These are phyloP conservation scores for Lycocerus yunnanus DNA, from an alignment of 2,888 invertebrate species.

Conservation along the genomic window DNA sequence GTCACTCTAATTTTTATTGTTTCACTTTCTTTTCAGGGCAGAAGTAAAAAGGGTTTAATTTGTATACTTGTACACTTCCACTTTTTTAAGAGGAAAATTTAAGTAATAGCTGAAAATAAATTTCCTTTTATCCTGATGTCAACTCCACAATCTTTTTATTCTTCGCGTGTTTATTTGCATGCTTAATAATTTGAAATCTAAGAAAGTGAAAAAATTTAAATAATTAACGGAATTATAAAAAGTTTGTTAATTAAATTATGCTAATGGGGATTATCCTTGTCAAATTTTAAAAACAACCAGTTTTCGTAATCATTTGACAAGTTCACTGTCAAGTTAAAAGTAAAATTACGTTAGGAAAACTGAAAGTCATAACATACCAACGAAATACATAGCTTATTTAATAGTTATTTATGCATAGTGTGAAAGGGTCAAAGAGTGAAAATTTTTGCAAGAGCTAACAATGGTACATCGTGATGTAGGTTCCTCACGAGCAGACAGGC, in stretches of 20 bases:
- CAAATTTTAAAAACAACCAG: background rate
- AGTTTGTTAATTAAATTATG: background rate
- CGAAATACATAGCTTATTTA: conserved; percentile 23
- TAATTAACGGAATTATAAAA: background rate
- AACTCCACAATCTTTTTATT: background rate
- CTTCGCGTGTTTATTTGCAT: background rate
- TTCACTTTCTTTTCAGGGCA: background rate
- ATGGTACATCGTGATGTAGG: conserved; percentile 42
- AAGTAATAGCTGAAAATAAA: background rate
- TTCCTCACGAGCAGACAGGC: conserved; percentile 48
- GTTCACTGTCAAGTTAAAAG: conserved; percentile 13
- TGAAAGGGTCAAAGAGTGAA: conserved; percentile 40
- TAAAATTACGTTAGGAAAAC: conserved; percentile 15
- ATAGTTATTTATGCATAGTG: conserved; percentile 38
- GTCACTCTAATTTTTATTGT: background rate
- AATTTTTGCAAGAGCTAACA: conserved; percentile 31
- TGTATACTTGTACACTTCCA: background rate
- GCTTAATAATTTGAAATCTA: background rate
- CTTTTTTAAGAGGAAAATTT: background rate
- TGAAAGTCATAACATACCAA: conserved; percentile 19
- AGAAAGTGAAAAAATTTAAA: background rate
- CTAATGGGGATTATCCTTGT: background rate
- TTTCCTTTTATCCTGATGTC: no score
- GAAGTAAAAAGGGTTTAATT: background rate
- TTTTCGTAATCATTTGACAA: background rate